These are phyloP conservation scores for Linurgus olivaceus DNA, from an alignment of 2,797 vertebrate species.

Conservation along the genomic window DNA sequence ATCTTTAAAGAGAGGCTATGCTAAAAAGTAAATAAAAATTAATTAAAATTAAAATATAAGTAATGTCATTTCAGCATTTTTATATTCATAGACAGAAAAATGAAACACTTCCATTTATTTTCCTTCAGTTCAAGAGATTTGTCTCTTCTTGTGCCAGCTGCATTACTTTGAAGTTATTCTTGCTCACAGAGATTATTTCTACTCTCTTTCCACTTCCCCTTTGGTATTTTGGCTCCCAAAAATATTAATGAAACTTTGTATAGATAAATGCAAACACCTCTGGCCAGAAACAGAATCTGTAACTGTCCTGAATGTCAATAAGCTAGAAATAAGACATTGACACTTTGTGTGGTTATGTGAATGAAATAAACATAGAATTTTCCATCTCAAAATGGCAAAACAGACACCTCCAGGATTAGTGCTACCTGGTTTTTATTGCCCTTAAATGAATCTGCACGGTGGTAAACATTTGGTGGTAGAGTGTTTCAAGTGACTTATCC, in stretches of 20 bases:
- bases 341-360: neutral
- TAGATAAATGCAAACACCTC: neutral
- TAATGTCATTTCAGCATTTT: neutral
- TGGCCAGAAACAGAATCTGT: neutral
- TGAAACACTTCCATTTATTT: neutral
- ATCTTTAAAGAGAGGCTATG: neutral
- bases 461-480: neutral
- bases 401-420: neutral
- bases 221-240: neutral
- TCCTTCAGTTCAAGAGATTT: neutral
- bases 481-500: neutral
- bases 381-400: neutral
- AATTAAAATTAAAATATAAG: neutral
- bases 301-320: neutral
- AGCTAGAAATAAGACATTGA: neutral
- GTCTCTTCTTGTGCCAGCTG: neutral
- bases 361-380: neutral
- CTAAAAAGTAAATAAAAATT: neutral
- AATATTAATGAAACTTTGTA: neutral
- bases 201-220: neutral
- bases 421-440: neutral
- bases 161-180: neutral
- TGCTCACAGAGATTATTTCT: neutral
- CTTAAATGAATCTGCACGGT: neutral
- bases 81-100: neutral